Percentiles rank a stretch among this genome's conserved stretches.
These are phyloP conservation scores for Clavelina lepadiformis DNA, from an alignment of 23 tunicate genomes.

Conservation along the genomic window DNA sequence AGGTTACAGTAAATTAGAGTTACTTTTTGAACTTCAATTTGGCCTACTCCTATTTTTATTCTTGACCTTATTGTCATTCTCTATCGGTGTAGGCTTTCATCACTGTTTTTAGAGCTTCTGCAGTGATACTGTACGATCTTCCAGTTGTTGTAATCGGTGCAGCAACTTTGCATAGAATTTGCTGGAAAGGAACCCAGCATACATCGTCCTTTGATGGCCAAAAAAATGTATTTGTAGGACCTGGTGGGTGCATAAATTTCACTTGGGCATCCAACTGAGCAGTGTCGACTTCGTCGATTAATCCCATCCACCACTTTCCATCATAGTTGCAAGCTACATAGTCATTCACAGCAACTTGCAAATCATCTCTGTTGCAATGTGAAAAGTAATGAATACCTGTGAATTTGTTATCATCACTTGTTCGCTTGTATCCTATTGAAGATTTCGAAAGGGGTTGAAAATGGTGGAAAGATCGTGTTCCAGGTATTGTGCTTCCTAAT, in stretches of 20 bases:
- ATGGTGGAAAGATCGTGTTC: slow-evolving; percentile 14
- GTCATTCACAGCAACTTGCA: slow-evolving; percentile 21
- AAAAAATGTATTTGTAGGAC: slow-evolving; percentile 2
- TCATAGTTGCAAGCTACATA: slow-evolving; percentile 17
- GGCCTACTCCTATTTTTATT: too few species aligned
- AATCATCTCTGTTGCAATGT: slow-evolving; percentile 1
- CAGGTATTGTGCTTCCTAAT: slow-evolving; percentile 22
- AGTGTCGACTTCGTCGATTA: neutral
- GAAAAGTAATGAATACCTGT: slow-evolving; percentile 16
- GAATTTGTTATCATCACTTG: neutral
- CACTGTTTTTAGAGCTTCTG: too few species aligned
- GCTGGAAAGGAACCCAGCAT: slow-evolving; percentile 13
- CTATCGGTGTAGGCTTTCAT: too few species aligned
- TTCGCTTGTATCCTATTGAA: neutral
- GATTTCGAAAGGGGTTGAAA: slow-evolving; percentile 4
- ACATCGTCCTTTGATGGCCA: slow-evolving; percentile 4
- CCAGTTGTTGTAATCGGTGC: too few species aligned
- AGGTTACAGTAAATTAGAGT: too few species aligned
- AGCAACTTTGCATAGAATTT: too few species aligned
- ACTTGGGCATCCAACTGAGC: neutral
- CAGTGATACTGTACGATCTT: too few species aligned
- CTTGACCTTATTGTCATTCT: too few species aligned
- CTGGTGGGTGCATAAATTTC: slow-evolving; percentile 13
- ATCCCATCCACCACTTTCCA: slow-evolving; percentile 15
- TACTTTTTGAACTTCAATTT: too few species aligned